Evolutionary conservation across 2,888 invertebrate genomes (phyloP), one percentile per base, ranked within the genome.

Genomic region (Caradrina clavipalpis): DNA sequence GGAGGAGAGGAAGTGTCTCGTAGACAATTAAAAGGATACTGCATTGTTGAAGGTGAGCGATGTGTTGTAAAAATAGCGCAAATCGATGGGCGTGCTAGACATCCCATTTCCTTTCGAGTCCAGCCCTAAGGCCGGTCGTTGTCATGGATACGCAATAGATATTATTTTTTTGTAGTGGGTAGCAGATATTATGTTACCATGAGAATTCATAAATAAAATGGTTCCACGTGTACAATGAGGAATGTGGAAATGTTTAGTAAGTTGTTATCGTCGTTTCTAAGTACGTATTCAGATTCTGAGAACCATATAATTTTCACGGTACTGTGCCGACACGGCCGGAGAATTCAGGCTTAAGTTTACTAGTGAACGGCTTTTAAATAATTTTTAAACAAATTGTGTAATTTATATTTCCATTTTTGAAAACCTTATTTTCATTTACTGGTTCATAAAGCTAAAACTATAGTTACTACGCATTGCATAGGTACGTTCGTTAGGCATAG

Each of bases 341-440:
- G 47, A 54, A 72, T 62, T 62, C 5, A 26, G 45, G 35, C 10
- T 45, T 39, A 47, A 4, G 8, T 10, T 7, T 13, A 26, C 15
- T 45, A 19, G 45, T 19, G 13, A 45, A 31, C 15, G 13, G 13
- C 17, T 60, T 69, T 47, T 53, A 53, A 42, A 42, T 42, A 15
- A 42, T 11, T 1, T 3, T 1, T 3, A 35, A 35, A 39, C 39
- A 13, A 39, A 2, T 17, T 13, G 17, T 35, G 51, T 35, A 3
- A 47, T 53, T 72, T 72, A 3, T 47, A 26, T 45, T 71, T 22
- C 45, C 15, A 13, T 39, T 21, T 17, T 50, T n/a, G n/a, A n/a
- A n/a, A n/a, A n/a, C n/a, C n/a, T n/a, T n/a, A n/a, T n/a, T n/a
- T n/a, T n/a, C n/a, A n/a, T 17, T 39, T 19, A 22, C 6, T 26